A percentile compares a stretch with the other conserved stretches of the same genome.
Conservation (phyloP, 2,797 vertebrate genomes). For the Aldrovandia affinis region DNA sequence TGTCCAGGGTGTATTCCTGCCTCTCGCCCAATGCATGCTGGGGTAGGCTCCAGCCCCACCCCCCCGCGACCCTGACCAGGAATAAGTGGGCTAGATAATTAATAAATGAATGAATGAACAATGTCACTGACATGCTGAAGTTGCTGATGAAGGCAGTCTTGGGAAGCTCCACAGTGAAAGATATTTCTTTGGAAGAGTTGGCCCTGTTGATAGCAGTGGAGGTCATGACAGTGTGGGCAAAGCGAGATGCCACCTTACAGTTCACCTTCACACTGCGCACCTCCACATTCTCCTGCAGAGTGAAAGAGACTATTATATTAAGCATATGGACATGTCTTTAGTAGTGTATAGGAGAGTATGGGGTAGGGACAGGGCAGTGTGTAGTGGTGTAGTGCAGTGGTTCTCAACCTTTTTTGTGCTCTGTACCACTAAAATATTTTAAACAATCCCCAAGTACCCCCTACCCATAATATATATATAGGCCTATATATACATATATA, state of each 20-base stretch:
- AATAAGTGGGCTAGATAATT: no score
- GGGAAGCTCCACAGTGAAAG: conserved; percentile 88
- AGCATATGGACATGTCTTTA: not conserved
- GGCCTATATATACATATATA: no score
- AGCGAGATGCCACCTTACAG: conserved; percentile 83
- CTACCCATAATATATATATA: no score
- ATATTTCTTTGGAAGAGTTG: conserved; percentile 76
- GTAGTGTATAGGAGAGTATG: not conserved
- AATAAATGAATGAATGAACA: no score
- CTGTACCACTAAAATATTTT: no score
- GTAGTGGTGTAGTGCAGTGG: no score
- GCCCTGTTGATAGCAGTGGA: conserved; percentile 82
- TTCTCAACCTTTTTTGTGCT: no score
- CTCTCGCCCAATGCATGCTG: no score
- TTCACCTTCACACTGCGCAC: conserved; percentile 80
- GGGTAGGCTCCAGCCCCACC: no score
- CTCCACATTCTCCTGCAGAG: conserved; percentile 58
- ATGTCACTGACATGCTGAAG: conserved; percentile 93
- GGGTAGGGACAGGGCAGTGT: not conserved
- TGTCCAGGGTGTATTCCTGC: no score
- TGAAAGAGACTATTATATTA: not conserved
- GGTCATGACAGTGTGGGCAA: conserved; percentile 87
- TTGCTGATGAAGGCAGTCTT: conserved; percentile 92
- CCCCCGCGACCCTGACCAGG: no score
- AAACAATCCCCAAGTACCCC: no score